These are phyloP conservation scores for Scatophagus argus DNA, from an alignment of 2,113 vertebrate species.

Conservation along the genomic window DNA sequence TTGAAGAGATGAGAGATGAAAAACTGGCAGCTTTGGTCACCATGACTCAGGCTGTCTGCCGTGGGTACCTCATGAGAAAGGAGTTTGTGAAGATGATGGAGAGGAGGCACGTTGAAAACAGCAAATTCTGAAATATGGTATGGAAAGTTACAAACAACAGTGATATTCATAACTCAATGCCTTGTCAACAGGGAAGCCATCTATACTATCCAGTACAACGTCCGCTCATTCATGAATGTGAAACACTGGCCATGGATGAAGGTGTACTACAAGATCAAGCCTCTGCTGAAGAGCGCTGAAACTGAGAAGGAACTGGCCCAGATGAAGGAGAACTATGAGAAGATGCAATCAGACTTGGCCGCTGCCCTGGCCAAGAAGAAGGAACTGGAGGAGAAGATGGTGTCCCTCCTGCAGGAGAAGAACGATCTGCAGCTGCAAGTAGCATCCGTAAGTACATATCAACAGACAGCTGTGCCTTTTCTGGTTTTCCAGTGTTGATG, in stretches of 20 bases:
- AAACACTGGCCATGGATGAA: constrained; percentile 80
- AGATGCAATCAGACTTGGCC: constrained; percentile 67
- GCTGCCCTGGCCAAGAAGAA: constrained; percentile 68
- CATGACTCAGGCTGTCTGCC: too few species aligned
- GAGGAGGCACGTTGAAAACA: too few species aligned
- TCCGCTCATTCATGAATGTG: constrained; percentile 77
- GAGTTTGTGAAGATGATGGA: too few species aligned
- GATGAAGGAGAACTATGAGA: constrained; percentile 75
- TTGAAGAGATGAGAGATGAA: too few species aligned
- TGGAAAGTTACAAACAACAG: too few species aligned
- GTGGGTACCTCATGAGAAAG: too few species aligned
- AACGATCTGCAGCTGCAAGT: constrained; percentile 69
- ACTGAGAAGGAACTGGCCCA: constrained; percentile 63
- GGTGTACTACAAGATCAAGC: constrained; percentile 79
- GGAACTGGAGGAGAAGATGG: constrained; percentile 73
- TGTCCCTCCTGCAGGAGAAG: constrained; percentile 72
- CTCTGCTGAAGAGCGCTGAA: constrained; percentile 73
- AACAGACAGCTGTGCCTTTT: neutral
- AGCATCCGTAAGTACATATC: constrained; percentile 56
- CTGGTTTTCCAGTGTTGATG: neutral
- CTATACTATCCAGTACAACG: constrained; percentile 67
- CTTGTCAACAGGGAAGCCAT: too few species aligned
- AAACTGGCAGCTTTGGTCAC: too few species aligned
- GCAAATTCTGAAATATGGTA: too few species aligned
- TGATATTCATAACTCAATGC: too few species aligned